Evolutionary conservation across 2,113 vertebrate genomes (phyloP).

Genomic region (Erinaceus europaeus): DNA sequence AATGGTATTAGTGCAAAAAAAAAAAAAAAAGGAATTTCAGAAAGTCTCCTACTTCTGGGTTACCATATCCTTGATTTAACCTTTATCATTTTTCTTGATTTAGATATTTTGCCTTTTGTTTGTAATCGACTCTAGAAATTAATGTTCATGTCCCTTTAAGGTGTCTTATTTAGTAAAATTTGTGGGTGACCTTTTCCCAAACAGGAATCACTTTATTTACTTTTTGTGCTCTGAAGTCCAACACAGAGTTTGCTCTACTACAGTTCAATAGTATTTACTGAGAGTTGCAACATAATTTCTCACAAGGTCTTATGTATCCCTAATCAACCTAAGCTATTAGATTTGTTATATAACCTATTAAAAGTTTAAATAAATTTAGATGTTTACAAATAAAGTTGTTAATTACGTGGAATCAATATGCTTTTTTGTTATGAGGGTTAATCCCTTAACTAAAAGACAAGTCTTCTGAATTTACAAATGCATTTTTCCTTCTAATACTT

Average conservation of each 20-base stretch:
- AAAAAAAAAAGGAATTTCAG: neutral
- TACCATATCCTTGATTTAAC: neutral
- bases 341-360: slow-evolving; percentile 3
- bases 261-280: neutral
- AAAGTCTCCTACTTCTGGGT: neutral
- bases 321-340: neutral
- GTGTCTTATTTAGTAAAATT: neutral
- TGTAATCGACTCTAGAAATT: neutral
- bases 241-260: neutral
- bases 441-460: slow-evolving; percentile 15
- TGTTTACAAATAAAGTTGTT: slow-evolving; percentile 18
- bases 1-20: neutral
- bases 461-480: neutral
- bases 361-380: slow-evolving; percentile 37
- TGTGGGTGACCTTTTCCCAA: neutral
- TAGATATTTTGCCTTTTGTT: neutral
- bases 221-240: neutral
- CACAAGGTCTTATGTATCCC: neutral
- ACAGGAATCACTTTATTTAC: neutral
- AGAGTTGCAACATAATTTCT: slow-evolving; percentile 4
- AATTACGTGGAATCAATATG: slow-evolving; percentile 9
- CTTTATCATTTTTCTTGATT: neutral
- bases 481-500: neutral
- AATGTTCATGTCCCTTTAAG: neutral
- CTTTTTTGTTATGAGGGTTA: neutral